A percentile compares a stretch with the other conserved stretches of the same genome.
phyloP scores from a whole-genome alignment of 2,888 invertebrate genomes.

The Ophonus ardosiacus region DNA sequence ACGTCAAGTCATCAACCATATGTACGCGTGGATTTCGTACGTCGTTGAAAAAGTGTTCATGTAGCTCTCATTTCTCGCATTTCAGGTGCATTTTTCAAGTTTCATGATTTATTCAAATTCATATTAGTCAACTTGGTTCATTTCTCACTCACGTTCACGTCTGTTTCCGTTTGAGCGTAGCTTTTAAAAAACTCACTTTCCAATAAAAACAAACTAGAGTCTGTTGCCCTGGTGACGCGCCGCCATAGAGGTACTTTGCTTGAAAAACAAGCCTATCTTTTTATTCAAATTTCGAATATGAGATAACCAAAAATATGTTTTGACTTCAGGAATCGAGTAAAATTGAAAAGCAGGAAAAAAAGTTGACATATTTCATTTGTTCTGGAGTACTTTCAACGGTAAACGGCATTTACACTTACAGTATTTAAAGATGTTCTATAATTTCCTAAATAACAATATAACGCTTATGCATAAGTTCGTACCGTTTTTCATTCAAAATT shows the following conservation, averaged over 20 bases:
- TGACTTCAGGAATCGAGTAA: neutral
- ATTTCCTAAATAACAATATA: too few species aligned
- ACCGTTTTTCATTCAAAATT: too few species aligned
- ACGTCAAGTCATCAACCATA: neutral
- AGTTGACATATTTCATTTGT: neutral
- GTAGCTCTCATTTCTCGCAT: slow-evolving; percentile 12
- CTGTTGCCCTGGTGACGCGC: neutral
- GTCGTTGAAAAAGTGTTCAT: slow-evolving; percentile 10
- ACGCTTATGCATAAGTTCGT: too few species aligned
- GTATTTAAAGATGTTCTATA: too few species aligned
- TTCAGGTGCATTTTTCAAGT: slow-evolving; percentile 39
- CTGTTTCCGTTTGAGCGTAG: slow-evolving; percentile 25
- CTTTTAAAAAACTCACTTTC: slow-evolving; percentile 27
- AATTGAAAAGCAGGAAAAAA: neutral
- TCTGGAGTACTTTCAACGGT: neutral
- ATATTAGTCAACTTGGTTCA: slow-evolving; percentile 40
- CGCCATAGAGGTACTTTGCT: neutral
- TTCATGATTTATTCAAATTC: slow-evolving; percentile 39
- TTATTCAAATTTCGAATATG: neutral
- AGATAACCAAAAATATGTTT: neutral
- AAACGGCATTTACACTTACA: too few species aligned
- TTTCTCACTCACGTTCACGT: slow-evolving; percentile 37
- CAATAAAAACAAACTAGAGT: slow-evolving; percentile 37
- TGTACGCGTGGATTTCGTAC: neutral
- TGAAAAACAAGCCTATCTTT: neutral